A percentile compares a stretch with the other conserved stretches of the same genome.
phyloP scores from a whole-genome alignment of 2,888 invertebrate genomes.

The Lycocerus yunnanus region DNA sequence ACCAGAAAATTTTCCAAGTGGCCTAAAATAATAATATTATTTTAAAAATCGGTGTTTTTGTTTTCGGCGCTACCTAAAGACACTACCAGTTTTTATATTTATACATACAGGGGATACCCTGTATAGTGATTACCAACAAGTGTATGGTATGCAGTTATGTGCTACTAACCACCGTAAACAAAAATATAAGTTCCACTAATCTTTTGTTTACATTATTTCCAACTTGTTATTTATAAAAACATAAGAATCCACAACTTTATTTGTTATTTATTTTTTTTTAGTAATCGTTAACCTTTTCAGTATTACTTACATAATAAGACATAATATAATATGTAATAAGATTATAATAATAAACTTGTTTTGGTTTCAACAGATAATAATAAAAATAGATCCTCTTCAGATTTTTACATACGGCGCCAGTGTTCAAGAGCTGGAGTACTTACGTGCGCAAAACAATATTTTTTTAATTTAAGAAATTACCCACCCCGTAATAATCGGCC shows the following conservation, averaged over 20 bases:
- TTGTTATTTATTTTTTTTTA: background rate
- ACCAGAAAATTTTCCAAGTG: too few relatives aligned
- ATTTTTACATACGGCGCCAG: background rate
- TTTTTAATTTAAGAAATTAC: background rate
- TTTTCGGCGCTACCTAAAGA: too few relatives aligned
- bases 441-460: background rate
- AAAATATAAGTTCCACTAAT: background rate
- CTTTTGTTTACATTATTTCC: background rate
- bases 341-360: background rate
- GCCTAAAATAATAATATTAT: too few relatives aligned
- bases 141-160: too few relatives aligned
- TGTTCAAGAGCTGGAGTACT: background rate
- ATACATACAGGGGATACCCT: too few relatives aligned
- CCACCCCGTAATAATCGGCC: conserved; percentile 36
- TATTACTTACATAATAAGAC: background rate
- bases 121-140: too few relatives aligned
- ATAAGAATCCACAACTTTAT: background rate
- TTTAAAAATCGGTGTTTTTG: too few relatives aligned
- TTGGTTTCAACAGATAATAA: background rate
- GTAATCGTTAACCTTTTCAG: too few relatives aligned
- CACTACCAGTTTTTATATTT: too few relatives aligned
- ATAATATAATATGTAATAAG: background rate
- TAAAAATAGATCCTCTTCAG: background rate
- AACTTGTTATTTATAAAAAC: too few relatives aligned
- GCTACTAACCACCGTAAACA: too few relatives aligned